These are phyloP conservation scores for Cistogaster globosa DNA, from an alignment of 2,888 invertebrate genomes.

Conservation along the genomic window DNA sequence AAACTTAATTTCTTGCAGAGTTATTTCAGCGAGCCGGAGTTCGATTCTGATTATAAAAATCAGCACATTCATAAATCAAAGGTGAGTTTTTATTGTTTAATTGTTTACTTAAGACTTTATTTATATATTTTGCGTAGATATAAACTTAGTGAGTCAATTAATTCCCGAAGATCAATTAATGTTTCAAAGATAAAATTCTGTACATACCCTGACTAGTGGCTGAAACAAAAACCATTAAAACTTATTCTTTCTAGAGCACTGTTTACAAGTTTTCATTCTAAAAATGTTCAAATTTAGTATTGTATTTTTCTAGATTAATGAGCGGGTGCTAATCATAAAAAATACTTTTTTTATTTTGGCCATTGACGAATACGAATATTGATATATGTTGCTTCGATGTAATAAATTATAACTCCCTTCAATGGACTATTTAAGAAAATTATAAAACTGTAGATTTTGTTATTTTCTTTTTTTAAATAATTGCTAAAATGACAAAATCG, in stretches of 20 bases:
- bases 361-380: too few species aligned
- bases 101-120: slow-evolving; percentile 45
- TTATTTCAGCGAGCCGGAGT: slow-evolving; percentile 97
- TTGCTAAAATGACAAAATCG: too few species aligned
- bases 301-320: too few species aligned
- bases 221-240: slow-evolving; percentile 44
- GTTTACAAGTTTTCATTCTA: background rate
- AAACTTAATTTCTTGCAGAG: slow-evolving; percentile 84
- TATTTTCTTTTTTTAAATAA: too few species aligned
- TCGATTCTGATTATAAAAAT: slow-evolving; percentile 96
- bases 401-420: too few species aligned
- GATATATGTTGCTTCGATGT: too few species aligned
- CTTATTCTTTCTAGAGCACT: slow-evolving; percentile 5
- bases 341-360: too few species aligned
- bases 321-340: too few species aligned
- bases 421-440: too few species aligned
- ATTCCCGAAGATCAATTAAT: slow-evolving; percentile 13
- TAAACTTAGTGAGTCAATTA: slow-evolving; percentile 25
- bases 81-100: slow-evolving; percentile 85
- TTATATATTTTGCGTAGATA: slow-evolving; percentile 32
- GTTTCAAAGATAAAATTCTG: slow-evolving; percentile 32
- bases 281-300: too few species aligned
- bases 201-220: slow-evolving; percentile 72
- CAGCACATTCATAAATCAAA: slow-evolving; percentile 96
- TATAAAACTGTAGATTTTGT: too few species aligned